These are phyloP conservation scores for Heterodera filipjevi DNA, from an alignment of 2,888 invertebrate species.

Conservation along the genomic window DNA sequence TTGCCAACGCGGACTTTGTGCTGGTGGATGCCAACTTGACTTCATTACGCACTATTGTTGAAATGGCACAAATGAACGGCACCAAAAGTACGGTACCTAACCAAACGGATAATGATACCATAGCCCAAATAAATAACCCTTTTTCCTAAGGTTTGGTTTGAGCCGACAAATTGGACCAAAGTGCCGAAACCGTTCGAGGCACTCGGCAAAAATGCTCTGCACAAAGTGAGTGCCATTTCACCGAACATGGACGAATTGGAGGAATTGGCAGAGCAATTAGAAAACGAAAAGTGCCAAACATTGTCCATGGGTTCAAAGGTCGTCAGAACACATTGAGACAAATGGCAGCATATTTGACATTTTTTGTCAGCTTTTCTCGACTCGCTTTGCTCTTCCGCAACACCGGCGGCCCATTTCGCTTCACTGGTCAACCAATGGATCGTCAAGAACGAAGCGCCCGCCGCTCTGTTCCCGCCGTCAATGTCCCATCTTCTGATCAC, in stretches of 20 bases:
- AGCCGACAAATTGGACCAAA: constrained; percentile 67
- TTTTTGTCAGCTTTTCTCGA: constrained; percentile 17
- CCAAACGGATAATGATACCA: no score
- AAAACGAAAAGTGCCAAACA: background rate
- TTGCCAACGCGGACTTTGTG: constrained; percentile 76
- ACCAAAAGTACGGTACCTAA: constrained; percentile 37
- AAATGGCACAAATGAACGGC: constrained; percentile 45
- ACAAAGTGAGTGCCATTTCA: constrained; percentile 43
- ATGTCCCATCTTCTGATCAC: constrained; percentile 20
- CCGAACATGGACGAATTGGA: constrained; percentile 50
- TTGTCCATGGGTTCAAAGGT: constrained; percentile 15
- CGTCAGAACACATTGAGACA: background rate
- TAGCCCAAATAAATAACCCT: background rate
- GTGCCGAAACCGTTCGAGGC: constrained; percentile 65
- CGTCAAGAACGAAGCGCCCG: background rate
- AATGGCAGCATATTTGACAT: background rate
- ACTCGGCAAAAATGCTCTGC: constrained; percentile 41
- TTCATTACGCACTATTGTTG: constrained; percentile 69
- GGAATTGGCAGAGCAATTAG: background rate
- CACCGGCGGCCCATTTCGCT: constrained; percentile 6
- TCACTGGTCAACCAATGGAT: constrained; percentile 15
- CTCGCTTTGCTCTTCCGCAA: constrained; percentile 20
- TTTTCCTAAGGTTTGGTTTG: constrained; percentile 67
- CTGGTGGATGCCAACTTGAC: constrained; percentile 84
- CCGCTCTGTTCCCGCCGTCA: background rate